These are phyloP conservation scores for Hetaerina americana DNA, from an alignment of 1,140 invertebrate species.

Conservation along the genomic window DNA sequence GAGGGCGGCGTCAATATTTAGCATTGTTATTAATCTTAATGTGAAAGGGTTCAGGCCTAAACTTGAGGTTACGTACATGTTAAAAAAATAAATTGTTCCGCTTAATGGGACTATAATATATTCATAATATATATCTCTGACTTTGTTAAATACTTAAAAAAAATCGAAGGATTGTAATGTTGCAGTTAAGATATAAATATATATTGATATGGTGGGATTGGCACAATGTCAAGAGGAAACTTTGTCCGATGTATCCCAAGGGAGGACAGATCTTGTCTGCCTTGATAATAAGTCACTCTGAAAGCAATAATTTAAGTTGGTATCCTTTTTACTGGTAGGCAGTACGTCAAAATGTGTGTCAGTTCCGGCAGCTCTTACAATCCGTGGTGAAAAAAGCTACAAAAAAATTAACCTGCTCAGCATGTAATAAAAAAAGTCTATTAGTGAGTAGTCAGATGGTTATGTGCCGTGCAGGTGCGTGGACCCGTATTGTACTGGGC, in stretches of 20 bases:
- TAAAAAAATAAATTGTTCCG: background rate
- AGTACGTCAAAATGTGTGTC: background rate
- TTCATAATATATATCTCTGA: constrained; percentile 1
- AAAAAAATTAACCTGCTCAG: constrained; percentile 15
- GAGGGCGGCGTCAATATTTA: background rate
- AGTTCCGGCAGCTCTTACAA: background rate
- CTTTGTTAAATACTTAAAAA: background rate
- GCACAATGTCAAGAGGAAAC: no score
- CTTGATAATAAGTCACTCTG: background rate
- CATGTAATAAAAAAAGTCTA: constrained; percentile 15
- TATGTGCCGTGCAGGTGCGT: constrained; percentile 14
- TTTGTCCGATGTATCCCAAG: background rate
- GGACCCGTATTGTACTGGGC: background rate
- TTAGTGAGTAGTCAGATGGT: constrained; percentile 11
- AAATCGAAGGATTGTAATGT: background rate
- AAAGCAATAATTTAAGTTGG: background rate
- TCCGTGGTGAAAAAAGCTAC: background rate
- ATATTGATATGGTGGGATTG: background rate
- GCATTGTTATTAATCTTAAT: constrained; percentile 1
- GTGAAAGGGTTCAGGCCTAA: background rate
- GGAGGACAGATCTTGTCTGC: background rate
- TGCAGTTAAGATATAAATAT: no score
- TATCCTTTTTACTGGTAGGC: background rate
- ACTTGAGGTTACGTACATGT: background rate
- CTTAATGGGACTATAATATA: background rate